phyloP scores from a whole-genome alignment of 2,888 invertebrate species.

The Sarcophaga carnaria region DNA sequence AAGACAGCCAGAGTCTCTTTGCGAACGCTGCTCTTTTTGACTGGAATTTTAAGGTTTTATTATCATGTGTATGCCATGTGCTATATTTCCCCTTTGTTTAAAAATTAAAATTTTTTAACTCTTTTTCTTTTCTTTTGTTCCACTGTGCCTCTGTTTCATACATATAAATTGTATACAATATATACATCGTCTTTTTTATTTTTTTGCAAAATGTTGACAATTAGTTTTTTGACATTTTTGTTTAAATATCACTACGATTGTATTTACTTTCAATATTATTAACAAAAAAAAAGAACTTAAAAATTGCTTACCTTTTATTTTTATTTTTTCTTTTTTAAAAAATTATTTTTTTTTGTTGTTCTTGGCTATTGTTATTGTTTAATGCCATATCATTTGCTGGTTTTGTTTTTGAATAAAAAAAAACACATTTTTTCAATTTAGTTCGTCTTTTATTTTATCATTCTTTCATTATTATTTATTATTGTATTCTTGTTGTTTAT shows the following conservation, averaged over 20 bases:
- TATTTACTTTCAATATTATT: background rate
- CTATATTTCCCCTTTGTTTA: background rate
- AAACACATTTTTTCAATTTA: conserved; percentile 64
- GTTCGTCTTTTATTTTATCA: conserved; percentile 67
- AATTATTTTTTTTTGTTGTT: background rate
- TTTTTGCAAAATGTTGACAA: conserved; percentile 46
- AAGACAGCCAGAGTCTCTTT: too few species aligned
- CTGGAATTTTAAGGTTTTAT: too few species aligned
- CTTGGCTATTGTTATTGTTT: background rate
- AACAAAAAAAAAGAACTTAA: background rate
- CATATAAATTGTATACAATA: background rate
- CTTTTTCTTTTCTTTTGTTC: background rate
- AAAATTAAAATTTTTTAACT: background rate
- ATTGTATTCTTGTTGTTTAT: conserved; percentile 64
- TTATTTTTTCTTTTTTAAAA: conserved; percentile 36
- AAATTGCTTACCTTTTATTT: conserved; percentile 62
- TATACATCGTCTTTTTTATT: background rate
- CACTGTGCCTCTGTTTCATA: conserved; percentile 29
- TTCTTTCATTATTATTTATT: too few species aligned
- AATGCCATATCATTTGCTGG: background rate
- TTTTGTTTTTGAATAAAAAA: conserved; percentile 35
- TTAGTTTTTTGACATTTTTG: conserved; percentile 40
- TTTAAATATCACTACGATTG: background rate
- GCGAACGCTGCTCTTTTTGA: too few species aligned
- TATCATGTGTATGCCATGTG: too few species aligned